phyloP scores from a whole-genome alignment of 2,113 vertebrate genomes.

The Thamnophis sirtalis region DNA sequence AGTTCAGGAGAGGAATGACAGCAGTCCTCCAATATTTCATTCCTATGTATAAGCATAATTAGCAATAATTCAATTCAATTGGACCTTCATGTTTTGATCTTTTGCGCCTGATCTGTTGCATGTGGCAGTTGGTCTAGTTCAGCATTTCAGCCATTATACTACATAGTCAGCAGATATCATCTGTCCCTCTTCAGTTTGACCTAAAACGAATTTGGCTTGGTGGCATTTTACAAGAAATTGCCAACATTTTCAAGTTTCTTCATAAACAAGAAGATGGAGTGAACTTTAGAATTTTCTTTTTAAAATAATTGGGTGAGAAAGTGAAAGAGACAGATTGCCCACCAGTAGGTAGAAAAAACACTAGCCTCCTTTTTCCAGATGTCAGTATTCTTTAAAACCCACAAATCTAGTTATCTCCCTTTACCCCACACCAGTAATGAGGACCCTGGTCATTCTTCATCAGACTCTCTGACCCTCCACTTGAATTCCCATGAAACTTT shows the following conservation, averaged over 20 bases:
- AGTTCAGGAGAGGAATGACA: not conserved
- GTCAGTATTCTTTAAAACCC: not conserved
- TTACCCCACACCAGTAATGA: not conserved
- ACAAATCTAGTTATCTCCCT: not conserved
- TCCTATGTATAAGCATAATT: not conserved
- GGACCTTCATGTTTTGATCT: not conserved
- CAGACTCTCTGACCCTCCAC: not conserved
- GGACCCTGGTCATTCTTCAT: not conserved
- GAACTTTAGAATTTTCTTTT: not conserved
- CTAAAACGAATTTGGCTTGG: not conserved
- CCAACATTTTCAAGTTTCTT: not conserved
- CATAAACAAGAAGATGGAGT: not conserved
- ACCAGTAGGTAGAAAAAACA: not conserved
- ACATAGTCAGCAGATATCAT: not conserved
- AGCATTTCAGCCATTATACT: not conserved
- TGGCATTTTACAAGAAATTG: not conserved
- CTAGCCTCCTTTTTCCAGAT: not conserved
- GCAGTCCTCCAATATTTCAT: not conserved
- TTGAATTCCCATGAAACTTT: slow-evolving; percentile 9
- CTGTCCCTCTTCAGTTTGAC: not conserved
- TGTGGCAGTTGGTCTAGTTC: not conserved
- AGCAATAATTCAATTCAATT: not conserved
- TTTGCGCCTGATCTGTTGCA: not conserved
- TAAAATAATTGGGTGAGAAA: not conserved
- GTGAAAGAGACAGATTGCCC: not conserved